Percentiles rank a stretch among this genome's conserved stretches.
phyloP scores from a whole-genome alignment of 2,888 invertebrate species.

The Philereme vetulata region DNA sequence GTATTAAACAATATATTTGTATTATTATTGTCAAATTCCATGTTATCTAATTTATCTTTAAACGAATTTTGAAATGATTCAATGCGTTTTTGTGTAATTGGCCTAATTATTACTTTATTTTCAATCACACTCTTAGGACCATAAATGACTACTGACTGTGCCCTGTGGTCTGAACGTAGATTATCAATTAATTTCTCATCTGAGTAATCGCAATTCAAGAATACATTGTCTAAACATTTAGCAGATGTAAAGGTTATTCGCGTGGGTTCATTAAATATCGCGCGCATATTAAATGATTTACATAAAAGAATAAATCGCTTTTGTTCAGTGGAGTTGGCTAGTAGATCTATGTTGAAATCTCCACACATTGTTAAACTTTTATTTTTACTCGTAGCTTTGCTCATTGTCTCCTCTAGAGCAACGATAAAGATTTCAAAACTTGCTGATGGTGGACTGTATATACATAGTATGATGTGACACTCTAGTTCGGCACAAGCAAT shows the following conservation, averaged over 20 bases:
- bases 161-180: not conserved
- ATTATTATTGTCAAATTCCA: too few species aligned
- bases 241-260: not conserved
- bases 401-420: not conserved
- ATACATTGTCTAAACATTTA: not conserved
- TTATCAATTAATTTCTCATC: not conserved
- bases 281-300: not conserved
- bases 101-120: too few species aligned
- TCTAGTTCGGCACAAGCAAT: not conserved
- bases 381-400: not conserved
- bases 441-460: not conserved
- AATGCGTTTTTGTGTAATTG: too few species aligned
- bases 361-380: not conserved
- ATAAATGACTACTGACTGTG: too few species aligned
- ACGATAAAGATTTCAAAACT: not conserved
- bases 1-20: too few species aligned
- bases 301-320: not conserved
- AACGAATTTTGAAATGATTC: too few species aligned
- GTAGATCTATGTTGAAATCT: slow-evolving; percentile 1
- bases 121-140: too few species aligned
- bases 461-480: not conserved
- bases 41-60: too few species aligned
- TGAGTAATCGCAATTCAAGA: not conserved
- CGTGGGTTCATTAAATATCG: not conserved
- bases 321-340: not conserved